These are phyloP conservation scores for Zophobas atratus DNA, from an alignment of 1,140 invertebrate genomes.

Conservation along the genomic window DNA sequence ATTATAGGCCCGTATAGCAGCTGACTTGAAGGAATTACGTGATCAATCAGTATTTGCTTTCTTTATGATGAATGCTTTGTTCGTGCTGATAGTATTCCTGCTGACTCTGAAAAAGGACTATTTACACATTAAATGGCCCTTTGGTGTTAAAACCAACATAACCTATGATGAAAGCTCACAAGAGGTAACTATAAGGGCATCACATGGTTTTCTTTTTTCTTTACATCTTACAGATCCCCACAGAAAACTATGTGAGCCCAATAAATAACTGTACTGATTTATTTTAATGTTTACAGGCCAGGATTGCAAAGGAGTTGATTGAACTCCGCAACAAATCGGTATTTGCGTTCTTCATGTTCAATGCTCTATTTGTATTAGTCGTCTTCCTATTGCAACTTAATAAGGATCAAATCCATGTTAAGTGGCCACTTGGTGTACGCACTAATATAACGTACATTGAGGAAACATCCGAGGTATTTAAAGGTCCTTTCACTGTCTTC, in stretches of 20 bases:
- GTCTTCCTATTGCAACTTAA: conserved; percentile 98
- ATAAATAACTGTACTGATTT: conserved; percentile 55
- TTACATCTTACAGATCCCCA: conserved; percentile 5
- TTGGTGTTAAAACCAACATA: conserved; percentile 94
- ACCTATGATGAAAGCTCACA: conserved; percentile 89
- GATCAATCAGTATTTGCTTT: conserved; percentile 96
- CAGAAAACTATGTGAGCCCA: conserved; percentile 55
- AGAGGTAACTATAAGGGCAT: conserved; percentile 81
- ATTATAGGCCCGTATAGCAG: conserved; percentile 89
- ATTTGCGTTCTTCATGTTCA: conserved; percentile 99
- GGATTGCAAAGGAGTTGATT: conserved; percentile 89
- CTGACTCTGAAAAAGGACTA: conserved; percentile 97
- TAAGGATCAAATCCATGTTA: conserved; percentile 95
- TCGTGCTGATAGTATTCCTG: conserved; percentile 98
- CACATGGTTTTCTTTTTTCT: conserved; percentile 56
- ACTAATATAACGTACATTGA: conserved; percentile 95
- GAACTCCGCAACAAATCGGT: conserved; percentile 97
- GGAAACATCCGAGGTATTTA: conserved; percentile 88
- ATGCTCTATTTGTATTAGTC: conserved; percentile 98
- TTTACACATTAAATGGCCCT: conserved; percentile 94
- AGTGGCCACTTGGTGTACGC: conserved; percentile 95
- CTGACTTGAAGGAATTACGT: conserved; percentile 92
- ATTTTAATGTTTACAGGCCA: conserved; percentile 79
- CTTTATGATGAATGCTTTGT: conserved; percentile 98
- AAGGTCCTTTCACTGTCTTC: conserved; percentile 59